Evolutionary conservation across 2,888 invertebrate genomes (phyloP), one percentile per base, ranked within the genome.

Genomic region (Drosophila affinis): DNA sequence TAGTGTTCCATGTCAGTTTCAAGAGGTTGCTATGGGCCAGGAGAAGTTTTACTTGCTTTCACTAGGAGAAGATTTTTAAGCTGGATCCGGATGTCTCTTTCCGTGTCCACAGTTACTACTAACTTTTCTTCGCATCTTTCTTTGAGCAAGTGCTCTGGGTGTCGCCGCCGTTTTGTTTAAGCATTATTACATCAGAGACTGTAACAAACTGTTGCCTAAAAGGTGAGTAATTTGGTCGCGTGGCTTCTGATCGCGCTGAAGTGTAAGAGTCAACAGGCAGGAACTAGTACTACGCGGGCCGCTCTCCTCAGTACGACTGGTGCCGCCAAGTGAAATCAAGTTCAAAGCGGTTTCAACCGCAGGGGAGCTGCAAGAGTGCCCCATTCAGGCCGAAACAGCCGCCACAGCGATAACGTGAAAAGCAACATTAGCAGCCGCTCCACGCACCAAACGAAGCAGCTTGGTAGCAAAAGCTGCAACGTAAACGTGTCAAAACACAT

Each of bases 331-430:
- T 60, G 69, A 68, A 88, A 84, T 81, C 86, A 62, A 72, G 87
- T 80, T 85, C 70, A 74, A 87, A 88, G 89, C 87, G 74, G 87
- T 88, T 87, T 64, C 67, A 87, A 79, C 87, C 74, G 75, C 70
- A 77, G 57, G 45, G 47, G 74, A 76, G 74, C 76, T 70, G 64
- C 75, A 62, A 60, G 76, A 57, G 68, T 72, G 48, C 60, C 59
- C 58, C 59, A 72, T 63, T 63, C 63, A 58, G 72, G 62, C 49
- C 72, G 48, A 68, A 62, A 46, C 51, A 51, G 45, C 55, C 61
- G 59, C 58, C 48, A 45, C 44, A 74, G 52, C 71, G 82, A 77
- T 61, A 59, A 53, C 76, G 53, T 54, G 54, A 45, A 45, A 55
- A 51, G 67, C 63, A 62, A 48, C 54, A 77, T 65, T 70, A 44